Evolutionary conservation across 64 coral and sea anemone genomes (phyloP).

Genomic region (Stichodactyla mertensii): DNA sequence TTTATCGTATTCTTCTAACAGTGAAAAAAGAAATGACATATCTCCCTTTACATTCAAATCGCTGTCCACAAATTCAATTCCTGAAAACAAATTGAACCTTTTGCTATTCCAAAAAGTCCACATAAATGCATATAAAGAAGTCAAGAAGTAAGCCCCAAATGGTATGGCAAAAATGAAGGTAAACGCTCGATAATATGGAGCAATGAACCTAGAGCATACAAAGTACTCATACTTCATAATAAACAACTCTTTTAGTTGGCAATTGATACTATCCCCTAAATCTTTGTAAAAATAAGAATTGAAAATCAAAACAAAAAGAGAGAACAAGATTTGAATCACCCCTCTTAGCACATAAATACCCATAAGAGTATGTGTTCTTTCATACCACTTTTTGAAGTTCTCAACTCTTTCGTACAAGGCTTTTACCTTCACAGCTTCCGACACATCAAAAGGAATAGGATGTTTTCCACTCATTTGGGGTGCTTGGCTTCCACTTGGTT

Average conservation of each 20-base stretch:
- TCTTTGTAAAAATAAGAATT: neutral
- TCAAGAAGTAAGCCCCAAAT: neutral
- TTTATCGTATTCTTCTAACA: neutral
- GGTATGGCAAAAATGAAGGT: slow-evolving; percentile 4
- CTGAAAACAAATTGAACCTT: neutral
- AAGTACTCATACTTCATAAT: slow-evolving; percentile 8
- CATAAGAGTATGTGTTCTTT: neutral
- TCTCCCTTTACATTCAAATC: slow-evolving; percentile 1
- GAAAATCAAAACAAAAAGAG: neutral
- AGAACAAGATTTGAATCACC: neutral
- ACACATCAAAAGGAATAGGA: neutral
- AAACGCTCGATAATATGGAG: slow-evolving; percentile 19
- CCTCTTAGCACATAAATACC: neutral
- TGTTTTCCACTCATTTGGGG: neutral
- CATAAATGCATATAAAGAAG: neutral
- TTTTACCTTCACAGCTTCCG: slow-evolving; percentile 11
- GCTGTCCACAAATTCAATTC: neutral
- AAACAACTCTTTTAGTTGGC: neutral
- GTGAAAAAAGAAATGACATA: slow-evolving; percentile 16
- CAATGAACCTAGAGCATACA: slow-evolving; percentile 3
- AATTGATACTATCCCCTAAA: neutral
- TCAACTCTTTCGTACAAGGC: slow-evolving; percentile 1
- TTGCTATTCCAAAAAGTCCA: neutral
- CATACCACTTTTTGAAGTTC: neutral
- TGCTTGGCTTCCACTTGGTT: neutral